Evolutionary conservation across 2,888 invertebrate genomes (phyloP).

Genomic region (Maniola hyperantus): DNA sequence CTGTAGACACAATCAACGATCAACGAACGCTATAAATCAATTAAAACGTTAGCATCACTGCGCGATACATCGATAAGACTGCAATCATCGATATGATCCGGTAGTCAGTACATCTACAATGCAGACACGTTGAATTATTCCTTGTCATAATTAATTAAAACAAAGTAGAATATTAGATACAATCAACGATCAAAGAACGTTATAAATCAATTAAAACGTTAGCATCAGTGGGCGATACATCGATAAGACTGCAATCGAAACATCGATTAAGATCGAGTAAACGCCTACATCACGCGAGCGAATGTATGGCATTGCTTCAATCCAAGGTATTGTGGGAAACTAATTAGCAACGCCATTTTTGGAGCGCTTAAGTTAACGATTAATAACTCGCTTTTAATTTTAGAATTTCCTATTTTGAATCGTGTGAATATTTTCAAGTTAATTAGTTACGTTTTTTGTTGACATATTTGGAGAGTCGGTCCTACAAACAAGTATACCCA

Average conservation of each 20-base stretch:
- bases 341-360: conserved; percentile 27
- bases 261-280: conserved; percentile 23
- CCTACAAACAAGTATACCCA: too few species aligned
- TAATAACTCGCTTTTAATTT: conserved; percentile 9
- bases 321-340: conserved; percentile 30
- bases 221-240: conserved; percentile 9
- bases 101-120: not conserved
- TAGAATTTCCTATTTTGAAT: not conserved
- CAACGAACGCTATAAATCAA: conserved; percentile 7
- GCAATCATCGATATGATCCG: conserved; percentile 14
- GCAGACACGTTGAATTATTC: not conserved
- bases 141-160: conserved; percentile 12
- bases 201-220: conserved; percentile 14
- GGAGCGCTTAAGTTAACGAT: conserved; percentile 28
- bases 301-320: conserved; percentile 30
- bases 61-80: conserved; percentile 16
- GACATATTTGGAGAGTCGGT: too few species aligned
- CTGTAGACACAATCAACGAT: conserved; percentile 11
- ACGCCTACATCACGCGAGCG: conserved; percentile 24
- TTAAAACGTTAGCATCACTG: conserved; percentile 9
- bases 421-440: not conserved
- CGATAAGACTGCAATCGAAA: conserved; percentile 15
- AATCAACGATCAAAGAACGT: conserved; percentile 1
- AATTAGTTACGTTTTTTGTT: too few species aligned
- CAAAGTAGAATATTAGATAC: conserved; percentile 8